Evolutionary conservation across 2,888 invertebrate genomes (phyloP), one percentile per base, ranked within the genome.

Genomic region (Dromius quadrimaculatus): DNA sequence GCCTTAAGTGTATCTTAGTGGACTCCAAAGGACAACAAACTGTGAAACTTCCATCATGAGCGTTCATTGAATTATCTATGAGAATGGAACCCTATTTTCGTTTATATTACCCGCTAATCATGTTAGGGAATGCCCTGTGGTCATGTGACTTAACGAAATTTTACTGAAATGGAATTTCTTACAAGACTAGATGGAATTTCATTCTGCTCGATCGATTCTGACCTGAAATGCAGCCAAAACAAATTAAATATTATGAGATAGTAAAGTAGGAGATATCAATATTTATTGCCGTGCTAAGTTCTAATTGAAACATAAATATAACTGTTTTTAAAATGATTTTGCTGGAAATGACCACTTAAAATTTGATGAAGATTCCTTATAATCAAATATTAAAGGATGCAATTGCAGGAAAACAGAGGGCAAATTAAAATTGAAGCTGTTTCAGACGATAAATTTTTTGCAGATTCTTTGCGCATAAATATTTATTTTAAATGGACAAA

Each of bases 31-130:
- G 50, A 22, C 50, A 54, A 54, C 23, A 28, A 5, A 28, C 4
- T 54, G 28, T 13, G 15, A 19, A 61, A 20, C 13, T 20, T 61
- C 59, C 38, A 61, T 61, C 61, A 61, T 61, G 61, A 41, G 22
- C 61, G 22, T 22, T 61, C 32, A 61, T 61, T 61, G 61, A 61
- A 61, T 61, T 61, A 61, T 61, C 61, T 23, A 61, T 38, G 61
- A 61, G 61, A 61, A 61, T 41, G 41, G 41, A 61, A 61, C 61
- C 61, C 61, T 61, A 41, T 61, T 23, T 61, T 61, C 61, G 61
- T 61, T 61, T 22, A 61, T 61, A 61, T 61, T 61, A 61, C 41
- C 11, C 41, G 61, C 61, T 38, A 61, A 61, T 41, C 38, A 23
- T 19, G 61, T 61, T 61, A 61, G 20, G 28, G 50, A 54, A 54